Base-by-base conservation (phyloP, 2,113 vertebrate species). In the Bombycilla garrulus region DNA sequence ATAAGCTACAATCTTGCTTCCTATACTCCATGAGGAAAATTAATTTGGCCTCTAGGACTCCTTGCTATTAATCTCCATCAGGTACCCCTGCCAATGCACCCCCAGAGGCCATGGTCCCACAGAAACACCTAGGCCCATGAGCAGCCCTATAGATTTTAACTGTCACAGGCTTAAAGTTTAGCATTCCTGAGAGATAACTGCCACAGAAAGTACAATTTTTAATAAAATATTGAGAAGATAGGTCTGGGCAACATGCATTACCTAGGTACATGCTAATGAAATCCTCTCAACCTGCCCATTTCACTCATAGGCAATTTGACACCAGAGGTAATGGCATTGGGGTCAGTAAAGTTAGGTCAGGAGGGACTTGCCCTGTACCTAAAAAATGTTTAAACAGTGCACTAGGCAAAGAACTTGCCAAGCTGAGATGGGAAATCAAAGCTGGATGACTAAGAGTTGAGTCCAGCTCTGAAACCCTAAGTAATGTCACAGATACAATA, bases 51-150 rank as follows among this genome's bases (percentile, higher is more conserved):
- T 91, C 74, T 35, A 86, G 90, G 66, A 35, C 35, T 79, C 35
- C 66, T 81, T 91, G 74, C 29, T 79, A 93, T 96, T 92, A 95
- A 91, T 96, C 88, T 88, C 58, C 67, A 92, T 95, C 90, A 81
- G 69, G 24, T 21, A 35, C 28, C 66, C 18, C 47, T 80, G 84
- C 50, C 74, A 92, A 12, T 77, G 66, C 2, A 3, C 31, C 26
- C 50, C 36, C 19, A 45, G 70, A 47, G 70, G 66, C 81, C 58
- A 10, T 7, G 70, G 82, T 94, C 87, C 84, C 0, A 0, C 45
- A 79, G 74, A 88, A 96, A 12, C 20, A 56, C 22, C 92, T 65
- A 58, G 12, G 42, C 38, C 84, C 35, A 19, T 28, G 62, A 62
- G 64, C 56, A 82, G 28, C 79, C 40, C 73, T 74, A 79, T 42